Evolutionary conservation across 2,888 invertebrate genomes (phyloP).

Genomic region (Lasioglossum marginatum): DNA sequence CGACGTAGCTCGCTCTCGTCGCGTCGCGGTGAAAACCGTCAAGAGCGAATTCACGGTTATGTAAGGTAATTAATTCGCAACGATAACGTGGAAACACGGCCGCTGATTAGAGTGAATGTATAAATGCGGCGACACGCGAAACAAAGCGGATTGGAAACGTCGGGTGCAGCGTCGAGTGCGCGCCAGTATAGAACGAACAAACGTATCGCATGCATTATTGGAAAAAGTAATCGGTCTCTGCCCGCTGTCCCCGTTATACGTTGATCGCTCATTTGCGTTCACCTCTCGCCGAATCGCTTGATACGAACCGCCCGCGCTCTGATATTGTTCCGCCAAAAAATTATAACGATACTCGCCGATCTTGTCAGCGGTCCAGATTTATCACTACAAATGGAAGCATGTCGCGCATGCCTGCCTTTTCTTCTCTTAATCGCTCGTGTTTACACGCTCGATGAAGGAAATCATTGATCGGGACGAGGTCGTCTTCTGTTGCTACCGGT

Average conservation of each 20-base stretch:
- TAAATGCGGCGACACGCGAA: conserved; percentile 1
- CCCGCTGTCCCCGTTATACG: neutral
- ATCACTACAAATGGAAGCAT: neutral
- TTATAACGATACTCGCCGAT: neutral
- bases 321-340: neutral
- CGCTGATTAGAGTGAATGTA: neutral
- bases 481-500: conserved; percentile 45
- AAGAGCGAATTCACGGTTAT: neutral
- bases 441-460: conserved; percentile 62
- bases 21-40: neutral
- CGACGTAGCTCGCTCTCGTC: neutral
- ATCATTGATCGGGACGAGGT: conserved; percentile 54
- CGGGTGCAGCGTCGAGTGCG: neutral
- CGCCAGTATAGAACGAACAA: neutral
- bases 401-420: conserved; percentile 4
- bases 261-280: neutral
- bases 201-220: neutral
- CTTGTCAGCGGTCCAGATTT: neutral
- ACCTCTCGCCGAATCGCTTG: neutral
- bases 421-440: conserved; percentile 44
- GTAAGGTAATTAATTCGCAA: conserved; percentile 1
- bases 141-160: neutral
- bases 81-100: conserved; percentile 19
- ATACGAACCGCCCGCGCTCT: neutral
- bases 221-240: neutral